Percentiles rank a stretch among this genome's conserved stretches.
Evolutionary conservation across 2,888 invertebrate species (phyloP).

Genomic region (Pyrgus malvae): DNA sequence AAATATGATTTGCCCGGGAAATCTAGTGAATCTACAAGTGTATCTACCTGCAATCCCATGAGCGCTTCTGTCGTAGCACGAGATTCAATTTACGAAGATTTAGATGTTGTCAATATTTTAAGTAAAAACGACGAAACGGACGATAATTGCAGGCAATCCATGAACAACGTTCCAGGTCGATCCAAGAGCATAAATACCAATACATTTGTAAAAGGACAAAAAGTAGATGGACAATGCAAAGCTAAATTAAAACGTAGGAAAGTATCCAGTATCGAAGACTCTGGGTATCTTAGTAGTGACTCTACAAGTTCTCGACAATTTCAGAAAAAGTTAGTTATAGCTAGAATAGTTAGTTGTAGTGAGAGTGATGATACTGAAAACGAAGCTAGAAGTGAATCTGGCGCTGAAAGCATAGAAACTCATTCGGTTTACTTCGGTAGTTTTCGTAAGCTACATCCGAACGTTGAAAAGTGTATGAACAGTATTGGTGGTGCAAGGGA

Average conservation of each 20-base stretch:
- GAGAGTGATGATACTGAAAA: conserved; percentile 91
- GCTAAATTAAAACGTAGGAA: conserved; percentile 59
- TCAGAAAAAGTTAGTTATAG: conserved; percentile 67
- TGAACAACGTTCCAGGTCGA: conserved; percentile 45
- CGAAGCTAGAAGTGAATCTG: conserved; percentile 92
- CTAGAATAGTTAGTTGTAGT: conserved; percentile 83
- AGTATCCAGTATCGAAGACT: conserved; percentile 84
- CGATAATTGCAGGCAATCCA: conserved; percentile 50
- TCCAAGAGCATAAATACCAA: conserved; percentile 55
- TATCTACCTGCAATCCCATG: conserved; percentile 61
- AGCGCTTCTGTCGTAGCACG: conserved; percentile 77
- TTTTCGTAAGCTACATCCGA: conserved; percentile 76
- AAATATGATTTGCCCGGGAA: conserved; percentile 44
- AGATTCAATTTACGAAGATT: conserved; percentile 77
- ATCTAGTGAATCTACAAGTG: conserved; percentile 52
- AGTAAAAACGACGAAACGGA: conserved; percentile 27
- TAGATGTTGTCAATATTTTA: conserved; percentile 38
- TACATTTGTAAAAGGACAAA: conserved; percentile 62
- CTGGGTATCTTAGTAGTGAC: conserved; percentile 93
- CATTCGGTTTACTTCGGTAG: conserved; percentile 93
- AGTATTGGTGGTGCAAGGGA: conserved; percentile 40
- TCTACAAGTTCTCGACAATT: conserved; percentile 83
- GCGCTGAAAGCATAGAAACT: conserved; percentile 92
- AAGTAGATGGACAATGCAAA: conserved; percentile 46
- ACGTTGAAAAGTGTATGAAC: conserved; percentile 43